phyloP scores from a whole-genome alignment of 92 coral and sea anemone genomes.

The Meandrina meandrites region DNA sequence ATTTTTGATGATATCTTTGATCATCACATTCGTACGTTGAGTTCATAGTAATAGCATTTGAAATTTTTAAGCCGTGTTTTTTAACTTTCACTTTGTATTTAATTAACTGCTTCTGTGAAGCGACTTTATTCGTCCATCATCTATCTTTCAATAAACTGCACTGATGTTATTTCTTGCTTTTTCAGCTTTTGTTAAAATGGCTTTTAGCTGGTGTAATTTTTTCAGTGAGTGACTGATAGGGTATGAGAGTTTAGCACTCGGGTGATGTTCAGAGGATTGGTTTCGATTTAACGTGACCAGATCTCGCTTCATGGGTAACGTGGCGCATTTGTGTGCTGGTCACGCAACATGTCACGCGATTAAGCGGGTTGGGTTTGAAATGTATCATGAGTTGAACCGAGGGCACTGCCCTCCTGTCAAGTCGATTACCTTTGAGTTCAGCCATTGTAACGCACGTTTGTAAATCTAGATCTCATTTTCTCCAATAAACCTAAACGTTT shows the following conservation, averaged over 20 bases:
- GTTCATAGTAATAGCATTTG: background rate
- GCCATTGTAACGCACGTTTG: background rate
- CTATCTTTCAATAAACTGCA: background rate
- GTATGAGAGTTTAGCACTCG: background rate
- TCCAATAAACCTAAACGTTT: background rate
- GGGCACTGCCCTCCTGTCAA: background rate
- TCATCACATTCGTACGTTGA: constrained; percentile 19
- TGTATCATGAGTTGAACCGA: background rate
- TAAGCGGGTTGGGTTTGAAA: background rate
- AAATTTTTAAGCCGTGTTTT: background rate
- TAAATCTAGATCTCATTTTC: background rate
- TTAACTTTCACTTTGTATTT: background rate
- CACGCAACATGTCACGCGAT: constrained; percentile 26
- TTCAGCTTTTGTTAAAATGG: background rate
- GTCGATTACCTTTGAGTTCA: background rate
- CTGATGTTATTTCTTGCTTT: background rate
- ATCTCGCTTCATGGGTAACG: constrained; percentile 9
- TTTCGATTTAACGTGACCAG: background rate
- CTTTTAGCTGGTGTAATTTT: background rate
- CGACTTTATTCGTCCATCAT: background rate
- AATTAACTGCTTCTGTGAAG: constrained; percentile 32
- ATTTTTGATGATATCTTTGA: background rate
- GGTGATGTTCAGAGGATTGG: background rate
- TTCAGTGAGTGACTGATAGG: background rate
- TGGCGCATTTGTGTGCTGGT: constrained; percentile 37